Base-by-base conservation (phyloP, 2,888 invertebrate species). In the Acanthosepion pharaonis region DNA sequence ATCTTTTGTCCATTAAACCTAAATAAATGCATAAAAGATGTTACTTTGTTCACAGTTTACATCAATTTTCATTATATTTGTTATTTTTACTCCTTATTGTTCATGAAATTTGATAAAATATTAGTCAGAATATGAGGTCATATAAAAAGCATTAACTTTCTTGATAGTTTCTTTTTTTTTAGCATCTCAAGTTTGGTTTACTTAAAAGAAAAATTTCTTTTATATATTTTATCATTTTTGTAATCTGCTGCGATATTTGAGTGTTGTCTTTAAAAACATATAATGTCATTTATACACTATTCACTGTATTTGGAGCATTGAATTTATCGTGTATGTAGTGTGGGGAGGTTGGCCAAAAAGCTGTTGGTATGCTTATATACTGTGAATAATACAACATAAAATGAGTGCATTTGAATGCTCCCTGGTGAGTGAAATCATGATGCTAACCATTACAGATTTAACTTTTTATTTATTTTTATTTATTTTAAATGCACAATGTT, bases 201-300 rank as follows among this genome's bases (percentile, higher is more conserved):
- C 20, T 59, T 6, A 59, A 59, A 59, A 23, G 23, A 59, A 59
- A 59, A 59, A 59, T 5, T 55, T 55, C 4, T 55, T 55, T 55
- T 55, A 55, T 55, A 55, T 55, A 55, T 55, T 20, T 59, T 78
- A 78, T 78, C n/a, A 78, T 78, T 78, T 78, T 78, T 78, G 33
- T 78, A 78, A 78, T 78, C 78, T n/a, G 78, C 78, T n/a, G 78
- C n/a, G 78, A 78, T 78, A 78, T 78, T n/a, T 78, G 33, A n/a
- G n/a, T 33, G 78, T 78, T 78, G 78, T 78, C 78, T 78, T 78
- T 78, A 78, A n/a, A 78, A n/a, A 33, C 11, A 78, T 78, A 33
- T 78, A n/a, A n/a, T 78, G 78, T 33, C n/a, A 9, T 78, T 78
- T 78, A 18, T 78, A 78, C n/a, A n/a, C 33, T 15, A 78, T 78